Base-by-base conservation (phyloP, 2,888 invertebrate genomes). In the Nemapogon koenigi region DNA sequence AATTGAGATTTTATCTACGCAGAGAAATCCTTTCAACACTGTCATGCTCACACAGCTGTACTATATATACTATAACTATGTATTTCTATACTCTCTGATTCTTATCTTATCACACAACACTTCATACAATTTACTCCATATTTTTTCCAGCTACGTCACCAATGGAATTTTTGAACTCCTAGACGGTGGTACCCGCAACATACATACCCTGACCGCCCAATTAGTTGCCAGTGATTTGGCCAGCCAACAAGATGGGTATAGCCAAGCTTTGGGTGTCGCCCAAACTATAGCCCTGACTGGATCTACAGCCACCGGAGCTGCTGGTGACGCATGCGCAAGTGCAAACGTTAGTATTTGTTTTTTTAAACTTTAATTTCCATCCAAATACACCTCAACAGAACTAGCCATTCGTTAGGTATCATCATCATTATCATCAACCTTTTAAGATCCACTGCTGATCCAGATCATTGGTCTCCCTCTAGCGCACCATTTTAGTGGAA, bases 261-360 rank as follows among this genome's bases (percentile, higher is more conserved):
- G 53, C 40, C 61, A 66, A 29, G 55, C 61, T 1, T 29, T 50
- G 2, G 59, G 63, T 3, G 41, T 59, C 14, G 43, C 51, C 4
- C 55, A 61, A 35, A 39, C 52, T 32, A 27, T 70, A 1, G 2
- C 50, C 3, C 46, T 66, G 6, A 16, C 19, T 2, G 55, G 57
- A 2, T 49, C 58, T 7, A 45, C 59, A 2, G 49, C 55, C 4
- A 47, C 50, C 15, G 69, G 72, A 1, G 30, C 47, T 17, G 53
- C 69, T 14, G 73, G 75, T 18, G 62, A 70, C 40, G 41, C 65
- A 22, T 75, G 75, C 39, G 50, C 48, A 15, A 46, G 62, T 35
- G 56, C 72, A 39, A 49, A 46, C 32, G 72, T 75, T 43, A 62
- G 69, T 59, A 8, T 13, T 7, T 2, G 3, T 8, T 26, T 37